Base-by-base conservation (phyloP, 2,888 invertebrate species). In the Lasioglossum marginatum region DNA sequence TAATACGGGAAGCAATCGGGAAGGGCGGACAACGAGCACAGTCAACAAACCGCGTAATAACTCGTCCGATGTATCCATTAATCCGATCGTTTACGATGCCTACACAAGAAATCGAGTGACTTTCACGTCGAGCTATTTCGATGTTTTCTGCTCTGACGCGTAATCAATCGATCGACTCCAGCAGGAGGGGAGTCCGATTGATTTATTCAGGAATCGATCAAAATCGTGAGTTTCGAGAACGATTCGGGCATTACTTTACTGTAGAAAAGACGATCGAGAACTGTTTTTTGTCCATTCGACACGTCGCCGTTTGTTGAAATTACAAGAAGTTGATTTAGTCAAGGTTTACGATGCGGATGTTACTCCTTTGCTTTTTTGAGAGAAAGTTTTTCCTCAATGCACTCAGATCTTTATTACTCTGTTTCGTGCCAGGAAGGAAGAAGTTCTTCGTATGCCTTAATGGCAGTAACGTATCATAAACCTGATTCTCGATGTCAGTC, bases 91-190 rank as follows among this genome's bases (percentile, higher is more conserved):
- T 45, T 10, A 31, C 27, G 23, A 70, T 48, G 60, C n/a, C 57
- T n/a, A 12, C 34, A 16, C n/a, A 78, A 77, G 82, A 84, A 75
- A 78, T 72, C 78, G 52, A 75, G 74, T 52, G 45, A 75, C 84
- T 85, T 83, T 85, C 84, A 57, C 84, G 66, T 43, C 4, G 43
- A 75, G 68, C 70, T 48, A 31, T 66, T 43, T 27, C 63, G 52
- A 34, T 76, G 23, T 74, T 83, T 85, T 83, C 75, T n/a, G 84
- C 71, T 78, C 79, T 6, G 57, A 76, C 77, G 82, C 73, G 78
- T 76, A 72, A 79, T 45, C 70, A 77, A 70, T 77, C 45, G 71
- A 73, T 72, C 23, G n/a, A 34, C 14, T 16, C 52, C 1, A 60
- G n/a, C n/a, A 34, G 23, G 23, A 48, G 57, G 60, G 48, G 73